A percentile compares a stretch with the other conserved stretches of the same genome.
Conservation (phyloP, 2,113 vertebrate genomes). For the Ceyx margarethae region DNA sequence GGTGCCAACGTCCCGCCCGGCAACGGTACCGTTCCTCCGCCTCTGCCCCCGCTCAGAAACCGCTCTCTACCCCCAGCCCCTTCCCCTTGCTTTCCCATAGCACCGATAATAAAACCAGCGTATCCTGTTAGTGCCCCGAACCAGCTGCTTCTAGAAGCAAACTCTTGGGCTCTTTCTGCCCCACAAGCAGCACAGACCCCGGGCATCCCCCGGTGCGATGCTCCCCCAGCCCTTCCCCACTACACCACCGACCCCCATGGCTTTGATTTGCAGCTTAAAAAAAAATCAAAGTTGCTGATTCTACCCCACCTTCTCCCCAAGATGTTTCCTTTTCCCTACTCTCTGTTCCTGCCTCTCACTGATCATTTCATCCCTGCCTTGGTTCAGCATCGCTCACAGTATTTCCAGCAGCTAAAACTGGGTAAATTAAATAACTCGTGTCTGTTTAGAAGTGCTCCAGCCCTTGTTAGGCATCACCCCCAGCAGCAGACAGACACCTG, state of each 20-base stretch:
- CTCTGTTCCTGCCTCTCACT: background rate
- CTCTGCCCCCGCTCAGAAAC: background rate
- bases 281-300: background rate
- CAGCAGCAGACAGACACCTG: background rate
- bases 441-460: background rate
- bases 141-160: background rate
- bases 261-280: background rate
- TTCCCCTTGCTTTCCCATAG: background rate
- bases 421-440: background rate
- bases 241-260: background rate
- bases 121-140: background rate
- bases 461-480: rapidly evolving
- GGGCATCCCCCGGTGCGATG: background rate
- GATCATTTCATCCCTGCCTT: background rate
- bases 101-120: background rate
- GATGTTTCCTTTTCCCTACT: background rate
- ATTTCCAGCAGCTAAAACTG: background rate
- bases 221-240: background rate
- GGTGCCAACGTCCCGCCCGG: background rate
- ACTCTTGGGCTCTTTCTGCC: background rate
- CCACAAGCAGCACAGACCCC: background rate
- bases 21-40: background rate
- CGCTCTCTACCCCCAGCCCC: background rate
- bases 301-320: rapidly evolving
- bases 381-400: rapidly evolving